These are phyloP conservation scores for Toxostoma redivivum DNA, from an alignment of 2,113 vertebrate genomes.

Conservation along the genomic window DNA sequence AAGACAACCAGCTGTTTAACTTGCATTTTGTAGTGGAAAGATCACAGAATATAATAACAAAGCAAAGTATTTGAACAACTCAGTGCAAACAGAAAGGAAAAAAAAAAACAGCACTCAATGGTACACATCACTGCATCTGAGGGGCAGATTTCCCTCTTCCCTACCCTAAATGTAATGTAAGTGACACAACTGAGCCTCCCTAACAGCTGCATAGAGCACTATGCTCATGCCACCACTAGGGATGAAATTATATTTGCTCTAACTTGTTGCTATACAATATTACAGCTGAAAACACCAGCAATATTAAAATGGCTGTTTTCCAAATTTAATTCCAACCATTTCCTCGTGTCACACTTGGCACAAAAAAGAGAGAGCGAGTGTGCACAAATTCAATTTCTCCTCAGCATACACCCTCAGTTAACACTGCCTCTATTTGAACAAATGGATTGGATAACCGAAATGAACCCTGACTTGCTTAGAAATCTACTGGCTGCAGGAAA, in stretches of 20 bases:
- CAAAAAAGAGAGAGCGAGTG: neutral
- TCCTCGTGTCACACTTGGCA: neutral
- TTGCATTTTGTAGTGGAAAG: neutral
- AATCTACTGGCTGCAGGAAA: neutral
- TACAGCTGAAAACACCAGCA: neutral
- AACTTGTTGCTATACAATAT: neutral
- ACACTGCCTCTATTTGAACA: neutral
- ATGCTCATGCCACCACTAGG: neutral
- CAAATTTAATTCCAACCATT: neutral
- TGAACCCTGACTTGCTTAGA: neutral
- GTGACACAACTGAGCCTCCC: neutral
- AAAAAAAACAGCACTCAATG: neutral
- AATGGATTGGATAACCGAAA: neutral
- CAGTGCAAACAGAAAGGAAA: neutral
- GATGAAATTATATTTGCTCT: neutral
- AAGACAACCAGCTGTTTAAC: neutral
- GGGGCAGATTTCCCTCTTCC: neutral
- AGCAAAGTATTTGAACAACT: neutral
- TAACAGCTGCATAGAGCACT: neutral
- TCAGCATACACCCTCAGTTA: neutral
- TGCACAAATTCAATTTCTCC: neutral
- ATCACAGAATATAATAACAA: neutral
- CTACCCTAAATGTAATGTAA: neutral
- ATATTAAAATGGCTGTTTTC: neutral
- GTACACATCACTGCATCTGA: neutral